A percentile compares a stretch with the other conserved stretches of the same genome.
phyloP scores from a whole-genome alignment of 2,888 invertebrate genomes.

The Xanthorhoe designata region DNA sequence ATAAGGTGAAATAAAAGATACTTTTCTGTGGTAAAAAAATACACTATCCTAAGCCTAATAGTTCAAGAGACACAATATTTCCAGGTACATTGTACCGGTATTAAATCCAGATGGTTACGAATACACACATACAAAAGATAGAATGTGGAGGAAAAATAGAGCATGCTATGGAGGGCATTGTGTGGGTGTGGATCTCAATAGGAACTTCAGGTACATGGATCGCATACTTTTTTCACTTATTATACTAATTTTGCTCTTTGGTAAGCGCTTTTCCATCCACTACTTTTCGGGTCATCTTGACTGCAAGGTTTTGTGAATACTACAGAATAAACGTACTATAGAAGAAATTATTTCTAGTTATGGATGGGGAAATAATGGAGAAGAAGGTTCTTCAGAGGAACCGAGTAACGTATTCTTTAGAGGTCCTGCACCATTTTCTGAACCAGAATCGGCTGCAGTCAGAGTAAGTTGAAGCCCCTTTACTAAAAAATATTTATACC shows the following conservation, averaged over 20 bases:
- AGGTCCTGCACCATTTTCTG: slow-evolving; percentile 93
- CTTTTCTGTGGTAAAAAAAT: neutral
- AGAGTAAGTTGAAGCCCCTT: slow-evolving; percentile 56
- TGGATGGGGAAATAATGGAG: slow-evolving; percentile 91
- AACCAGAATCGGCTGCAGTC: slow-evolving; percentile 92
- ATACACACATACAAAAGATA: slow-evolving; percentile 91
- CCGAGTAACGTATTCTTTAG: slow-evolving; percentile 93
- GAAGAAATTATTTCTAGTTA: slow-evolving; percentile 73
- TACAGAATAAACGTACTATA: neutral
- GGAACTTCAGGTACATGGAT: slow-evolving; percentile 90
- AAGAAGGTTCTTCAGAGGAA: slow-evolving; percentile 91
- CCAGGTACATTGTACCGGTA: slow-evolving; percentile 89
- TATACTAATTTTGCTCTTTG: too few relatives aligned
- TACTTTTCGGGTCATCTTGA: too few relatives aligned
- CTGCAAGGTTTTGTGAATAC: neutral
- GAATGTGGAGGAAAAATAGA: slow-evolving; percentile 94
- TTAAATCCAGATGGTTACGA: slow-evolving; percentile 96
- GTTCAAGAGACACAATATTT: slow-evolving; percentile 20
- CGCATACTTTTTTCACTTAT: too few relatives aligned
- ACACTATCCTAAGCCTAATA: neutral
- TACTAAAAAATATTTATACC: too few relatives aligned
- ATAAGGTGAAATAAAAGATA: too few relatives aligned
- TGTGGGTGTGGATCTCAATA: slow-evolving; percentile 92
- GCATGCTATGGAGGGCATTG: slow-evolving; percentile 86
- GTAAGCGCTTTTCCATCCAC: too few relatives aligned